Base-by-base conservation (phyloP, 2,797 vertebrate species). In the Megaceryle alcyon region DNA sequence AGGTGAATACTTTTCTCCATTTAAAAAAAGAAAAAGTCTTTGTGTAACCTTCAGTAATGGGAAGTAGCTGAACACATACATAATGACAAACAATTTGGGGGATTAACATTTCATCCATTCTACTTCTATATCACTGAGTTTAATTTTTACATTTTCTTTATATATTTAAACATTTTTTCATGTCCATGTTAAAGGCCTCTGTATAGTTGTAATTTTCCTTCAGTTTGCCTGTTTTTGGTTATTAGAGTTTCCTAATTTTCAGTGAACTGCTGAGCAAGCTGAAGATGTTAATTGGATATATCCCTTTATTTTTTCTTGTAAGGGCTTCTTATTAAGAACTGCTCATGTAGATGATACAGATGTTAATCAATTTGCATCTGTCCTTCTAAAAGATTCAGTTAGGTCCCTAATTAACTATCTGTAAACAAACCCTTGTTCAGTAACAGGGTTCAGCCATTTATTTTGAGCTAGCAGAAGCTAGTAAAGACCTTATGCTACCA, bases 241-340 rank as follows among this genome's bases (percentile, higher is more conserved):
- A 89, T 94, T 66, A 83, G 87, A 92, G 3, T 91, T 95, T 91
- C 56, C 80, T 96, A 91, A 94, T 90, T 78, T 96, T 91, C 92
- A 92, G 71, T 63, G 76, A 97, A 96, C 39, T 97, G 96, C 97
- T 98, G 96, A 97, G 94, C 90, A 96, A 96, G 95, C 93, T 94
- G 78, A 87, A 92, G 83, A 93, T 72, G 94, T 93, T 98, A 97
- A 97, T 94, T 97, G 88, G 90, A 94, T 96, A 79, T 81, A 97
- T 86, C 81, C 72, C 78, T 94, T 92, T 75, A 81, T 83, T 92
- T 96, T 97, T 94, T 88, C 91, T 94, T 82, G 28, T 71, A 94
- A 63, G 84, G 94, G 53, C 44, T 86, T 95, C 88, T 96, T 96
- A 97, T 96, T 97, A 97, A 95, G 92, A 84, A 73, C 66, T 96